Evolutionary conservation across 1,140 invertebrate species (phyloP).

Genomic region (Antheraea mylitta): DNA sequence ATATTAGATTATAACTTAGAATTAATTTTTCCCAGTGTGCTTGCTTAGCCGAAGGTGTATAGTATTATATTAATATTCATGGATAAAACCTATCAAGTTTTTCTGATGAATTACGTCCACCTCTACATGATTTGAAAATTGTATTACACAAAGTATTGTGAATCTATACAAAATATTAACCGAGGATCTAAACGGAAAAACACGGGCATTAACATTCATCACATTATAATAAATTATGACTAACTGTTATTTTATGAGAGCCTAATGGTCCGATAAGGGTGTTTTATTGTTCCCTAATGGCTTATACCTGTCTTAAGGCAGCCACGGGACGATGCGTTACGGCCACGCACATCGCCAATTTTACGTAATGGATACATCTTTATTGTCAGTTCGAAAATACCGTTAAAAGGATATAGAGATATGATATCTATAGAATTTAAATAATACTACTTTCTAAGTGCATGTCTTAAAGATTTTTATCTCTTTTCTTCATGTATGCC

Average conservation of each 20-base stretch:
- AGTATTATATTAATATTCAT: no score
- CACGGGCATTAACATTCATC: constrained; percentile 72
- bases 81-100: no score
- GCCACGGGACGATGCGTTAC: constrained; percentile 62
- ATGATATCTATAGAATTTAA: not conserved
- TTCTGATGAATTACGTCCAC: no score
- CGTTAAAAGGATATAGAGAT: constrained; percentile 16
- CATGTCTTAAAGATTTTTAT: not conserved
- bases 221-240: constrained; percentile 73
- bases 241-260: constrained; percentile 77
- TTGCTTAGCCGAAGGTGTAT: no score
- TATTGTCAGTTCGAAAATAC: constrained; percentile 47
- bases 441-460: not conserved
- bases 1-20: no score
- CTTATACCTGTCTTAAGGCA: constrained; percentile 73
- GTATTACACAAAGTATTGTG: not conserved
- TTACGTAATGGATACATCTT: constrained; percentile 68
- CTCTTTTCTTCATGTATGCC: no score
- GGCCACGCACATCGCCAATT: constrained; percentile 63
- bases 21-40: no score
- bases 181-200: constrained; percentile 46
- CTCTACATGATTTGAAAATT: no score
- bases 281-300: constrained; percentile 77
- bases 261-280: constrained; percentile 75
- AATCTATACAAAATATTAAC: constrained; percentile 15